Percentiles rank a stretch among this genome's conserved stretches.
phyloP scores from a whole-genome alignment of 1,140 invertebrate genomes.

The Colletes gigas region DNA sequence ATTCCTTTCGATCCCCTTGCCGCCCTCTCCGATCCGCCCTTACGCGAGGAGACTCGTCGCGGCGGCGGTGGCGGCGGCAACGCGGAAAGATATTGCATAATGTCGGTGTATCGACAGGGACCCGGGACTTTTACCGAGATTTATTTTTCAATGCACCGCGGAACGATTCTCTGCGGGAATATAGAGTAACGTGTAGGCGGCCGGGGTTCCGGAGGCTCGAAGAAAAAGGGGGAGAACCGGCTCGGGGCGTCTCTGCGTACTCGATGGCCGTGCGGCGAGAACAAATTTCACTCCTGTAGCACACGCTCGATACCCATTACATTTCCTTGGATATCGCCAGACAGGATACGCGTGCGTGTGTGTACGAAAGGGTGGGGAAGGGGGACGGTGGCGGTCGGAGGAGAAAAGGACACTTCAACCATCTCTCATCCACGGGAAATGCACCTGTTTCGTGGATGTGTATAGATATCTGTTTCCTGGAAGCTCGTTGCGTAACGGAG shows the following conservation, averaged over 20 bases:
- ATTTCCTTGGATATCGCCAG: constrained; percentile 43
- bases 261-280: constrained; percentile 27
- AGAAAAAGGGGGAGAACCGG: constrained; percentile 8
- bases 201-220: background rate
- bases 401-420: constrained; percentile 38
- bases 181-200: constrained; percentile 20
- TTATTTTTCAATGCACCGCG: constrained; percentile 68
- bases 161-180: constrained; percentile 52
- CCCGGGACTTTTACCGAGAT: constrained; percentile 61
- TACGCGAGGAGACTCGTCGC: constrained; percentile 5
- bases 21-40: background rate
- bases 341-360: constrained; percentile 12
- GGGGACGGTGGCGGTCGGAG: background rate
- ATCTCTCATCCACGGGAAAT: constrained; percentile 51
- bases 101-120: constrained; percentile 61
- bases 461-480: constrained; percentile 12
- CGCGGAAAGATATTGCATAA: constrained; percentile 68
- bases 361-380: background rate
- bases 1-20: constrained; percentile 45
- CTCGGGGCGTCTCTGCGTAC: constrained; percentile 5
- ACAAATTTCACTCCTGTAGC: constrained; percentile 43
- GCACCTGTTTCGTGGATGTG: constrained; percentile 1
- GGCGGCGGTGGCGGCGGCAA: constrained; percentile 30
- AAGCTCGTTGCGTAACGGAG: constrained; percentile 51
- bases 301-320: constrained; percentile 52